Conservation (phyloP, 2,113 vertebrate genomes). For the Cyrtonyx montezumae region DNA sequence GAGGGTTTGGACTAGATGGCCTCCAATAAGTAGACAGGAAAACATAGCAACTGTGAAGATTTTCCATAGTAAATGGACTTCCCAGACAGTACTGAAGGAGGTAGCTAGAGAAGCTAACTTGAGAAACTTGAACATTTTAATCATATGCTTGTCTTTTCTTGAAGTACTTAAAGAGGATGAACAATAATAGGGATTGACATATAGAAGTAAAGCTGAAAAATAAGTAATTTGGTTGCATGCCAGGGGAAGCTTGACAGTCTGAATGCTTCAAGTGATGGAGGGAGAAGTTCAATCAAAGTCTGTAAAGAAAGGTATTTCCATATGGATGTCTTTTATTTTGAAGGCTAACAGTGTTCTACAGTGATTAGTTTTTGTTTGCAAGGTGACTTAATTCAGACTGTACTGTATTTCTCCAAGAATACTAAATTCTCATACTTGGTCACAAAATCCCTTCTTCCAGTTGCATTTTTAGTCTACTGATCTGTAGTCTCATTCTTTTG, state of each 20-base stretch:
- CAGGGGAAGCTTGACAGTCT: neutral
- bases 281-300: neutral
- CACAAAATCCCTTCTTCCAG: neutral
- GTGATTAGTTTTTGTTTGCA: neutral
- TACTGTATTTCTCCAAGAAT: neutral
- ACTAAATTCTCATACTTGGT: neutral
- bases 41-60: neutral
- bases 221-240: accelerated
- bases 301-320: neutral
- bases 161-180: neutral
- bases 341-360: neutral
- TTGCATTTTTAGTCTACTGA: neutral
- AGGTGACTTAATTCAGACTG: neutral
- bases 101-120: neutral
- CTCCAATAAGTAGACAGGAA: neutral
- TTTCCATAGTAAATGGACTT: neutral
- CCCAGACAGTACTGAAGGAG: neutral
- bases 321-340: neutral
- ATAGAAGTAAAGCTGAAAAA: neutral
- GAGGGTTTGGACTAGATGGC: neutral
- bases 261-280: neutral
- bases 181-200: neutral
- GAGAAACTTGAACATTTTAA: neutral
- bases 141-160: neutral
- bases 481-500: neutral